Evolutionary conservation across 2,888 invertebrate species (phyloP).

Genomic region (Smittia aterrima): DNA sequence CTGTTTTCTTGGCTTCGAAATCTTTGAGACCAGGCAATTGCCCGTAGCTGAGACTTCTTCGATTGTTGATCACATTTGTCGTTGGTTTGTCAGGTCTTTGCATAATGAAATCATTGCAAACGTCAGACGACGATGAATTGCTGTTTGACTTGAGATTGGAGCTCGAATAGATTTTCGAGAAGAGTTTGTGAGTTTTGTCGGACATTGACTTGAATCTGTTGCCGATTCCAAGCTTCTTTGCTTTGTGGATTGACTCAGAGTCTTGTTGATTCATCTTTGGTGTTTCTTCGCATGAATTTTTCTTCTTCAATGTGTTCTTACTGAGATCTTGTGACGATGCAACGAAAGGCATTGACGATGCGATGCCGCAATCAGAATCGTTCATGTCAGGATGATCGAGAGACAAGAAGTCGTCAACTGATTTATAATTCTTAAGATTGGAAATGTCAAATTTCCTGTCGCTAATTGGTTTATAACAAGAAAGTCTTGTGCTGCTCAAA

Average conservation of each 20-base stretch:
- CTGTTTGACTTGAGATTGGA: constrained; percentile 42
- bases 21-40: constrained; percentile 67
- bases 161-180: constrained; percentile 65
- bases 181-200: constrained; percentile 66
- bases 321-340: background rate
- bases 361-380: background rate
- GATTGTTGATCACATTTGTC: constrained; percentile 54
- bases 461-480: constrained; percentile 40
- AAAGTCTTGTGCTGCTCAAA: constrained; percentile 41
- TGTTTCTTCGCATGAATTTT: background rate
- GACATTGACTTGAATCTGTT: constrained; percentile 72
- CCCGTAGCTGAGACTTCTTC: constrained; percentile 73
- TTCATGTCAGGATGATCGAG: constrained; percentile 21
- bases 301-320: background rate
- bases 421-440: constrained; percentile 42
- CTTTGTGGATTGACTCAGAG: background rate
- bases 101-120: background rate
- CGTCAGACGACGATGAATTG: constrained; percentile 49
- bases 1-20: constrained; percentile 60
- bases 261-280: background rate
- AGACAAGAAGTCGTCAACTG: constrained; percentile 42
- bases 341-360: background rate
- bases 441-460: background rate
- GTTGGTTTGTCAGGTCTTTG: background rate
- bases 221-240: constrained; percentile 57